Conservation (phyloP, 2,113 vertebrate genomes). For the Andinoacara biseriatus region DNA sequence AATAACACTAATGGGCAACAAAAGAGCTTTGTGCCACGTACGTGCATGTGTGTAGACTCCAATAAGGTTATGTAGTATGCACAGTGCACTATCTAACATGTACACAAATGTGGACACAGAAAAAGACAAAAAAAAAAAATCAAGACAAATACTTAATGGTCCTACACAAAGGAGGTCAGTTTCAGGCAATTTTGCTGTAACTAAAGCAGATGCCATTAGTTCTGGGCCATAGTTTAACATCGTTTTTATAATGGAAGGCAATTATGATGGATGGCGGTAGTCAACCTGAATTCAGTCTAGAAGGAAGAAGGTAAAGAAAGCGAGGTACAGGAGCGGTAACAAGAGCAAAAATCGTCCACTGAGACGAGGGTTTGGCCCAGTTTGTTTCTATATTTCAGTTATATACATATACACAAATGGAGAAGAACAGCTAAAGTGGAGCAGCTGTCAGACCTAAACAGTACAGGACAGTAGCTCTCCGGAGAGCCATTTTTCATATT, state of each 20-base stretch:
- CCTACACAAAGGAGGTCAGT: constrained; percentile 29
- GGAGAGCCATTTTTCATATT: constrained; percentile 35
- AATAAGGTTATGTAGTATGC: neutral
- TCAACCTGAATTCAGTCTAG: neutral
- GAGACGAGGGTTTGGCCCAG: constrained; percentile 48
- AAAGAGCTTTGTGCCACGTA: neutral
- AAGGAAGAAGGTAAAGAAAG: neutral
- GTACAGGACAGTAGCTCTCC: constrained; percentile 34
- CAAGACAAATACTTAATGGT: neutral
- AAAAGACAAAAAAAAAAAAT: neutral
- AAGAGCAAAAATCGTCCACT: neutral
- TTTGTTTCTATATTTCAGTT: constrained; percentile 37
- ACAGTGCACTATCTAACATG: neutral
- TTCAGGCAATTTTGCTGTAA: neutral
- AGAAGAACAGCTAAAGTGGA: constrained; percentile 43
- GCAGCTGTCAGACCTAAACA: constrained; percentile 41
- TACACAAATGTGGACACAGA: neutral
- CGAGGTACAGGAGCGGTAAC: neutral
- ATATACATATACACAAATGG: neutral
- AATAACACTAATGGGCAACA: neutral
- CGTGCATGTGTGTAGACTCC: neutral
- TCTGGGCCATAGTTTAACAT: neutral
- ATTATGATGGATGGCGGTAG: neutral
- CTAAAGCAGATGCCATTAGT: neutral
- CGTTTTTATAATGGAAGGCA: neutral